Evolutionary conservation across 2,797 vertebrate genomes (phyloP).

Genomic region (Crocodylus rhombifer): DNA sequence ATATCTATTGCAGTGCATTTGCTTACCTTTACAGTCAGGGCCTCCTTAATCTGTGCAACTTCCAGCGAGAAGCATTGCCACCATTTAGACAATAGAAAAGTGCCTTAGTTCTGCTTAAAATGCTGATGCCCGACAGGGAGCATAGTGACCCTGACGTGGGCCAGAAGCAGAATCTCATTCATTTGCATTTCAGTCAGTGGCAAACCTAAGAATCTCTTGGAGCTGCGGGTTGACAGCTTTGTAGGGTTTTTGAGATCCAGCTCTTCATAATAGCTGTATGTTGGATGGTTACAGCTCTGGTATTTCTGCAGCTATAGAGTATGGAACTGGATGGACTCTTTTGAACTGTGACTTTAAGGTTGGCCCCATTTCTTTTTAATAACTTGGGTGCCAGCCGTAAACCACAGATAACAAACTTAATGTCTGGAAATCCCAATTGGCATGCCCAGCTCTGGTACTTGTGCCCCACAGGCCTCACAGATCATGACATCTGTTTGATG

Average conservation of each 20-base stretch:
- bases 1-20: not conserved
- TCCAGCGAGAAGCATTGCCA: not conserved
- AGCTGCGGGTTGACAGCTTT: not conserved
- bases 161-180: not conserved
- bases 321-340: not conserved
- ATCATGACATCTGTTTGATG: not conserved
- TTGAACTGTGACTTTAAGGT: not conserved
- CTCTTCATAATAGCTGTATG: not conserved
- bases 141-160: not conserved
- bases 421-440: too few species aligned
- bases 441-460: too few species aligned
- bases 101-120: not conserved
- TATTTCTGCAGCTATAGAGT: not conserved
- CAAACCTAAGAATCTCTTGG: not conserved
- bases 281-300: accelerated
- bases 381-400: not conserved
- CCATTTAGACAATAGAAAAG: not conserved
- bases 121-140: not conserved
- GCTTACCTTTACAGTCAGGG: not conserved
- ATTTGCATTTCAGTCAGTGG: not conserved
- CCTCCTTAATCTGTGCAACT: not conserved
- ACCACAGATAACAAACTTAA: not conserved
- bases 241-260: accelerated
- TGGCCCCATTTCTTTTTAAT: not conserved
- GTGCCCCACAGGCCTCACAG: too few species aligned